Base-by-base conservation (phyloP, 2,888 invertebrate genomes). In the Agriopis leucophaearia region DNA sequence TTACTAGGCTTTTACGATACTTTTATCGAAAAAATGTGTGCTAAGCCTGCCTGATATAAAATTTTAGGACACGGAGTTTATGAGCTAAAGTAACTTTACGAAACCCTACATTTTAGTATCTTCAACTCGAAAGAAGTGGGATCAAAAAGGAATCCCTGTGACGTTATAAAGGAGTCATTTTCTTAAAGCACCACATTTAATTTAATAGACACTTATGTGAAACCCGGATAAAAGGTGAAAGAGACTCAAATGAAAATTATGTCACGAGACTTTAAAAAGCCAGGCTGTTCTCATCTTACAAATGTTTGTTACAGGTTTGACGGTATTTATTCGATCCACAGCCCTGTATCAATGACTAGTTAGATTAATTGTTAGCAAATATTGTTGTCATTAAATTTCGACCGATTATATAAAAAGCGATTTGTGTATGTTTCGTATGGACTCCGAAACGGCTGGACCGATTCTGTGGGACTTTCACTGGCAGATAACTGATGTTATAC, bases 181-280 rank as follows among this genome's bases (percentile, higher is more conserved):
- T 79, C 77, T 81, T 74, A 78, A 81, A 83, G 83, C 80, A 80
- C 76, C 81, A 78, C 84, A 81, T 86, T 87, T 85, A 86, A 85
- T 83, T 83, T 86, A 83, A 86, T 83, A 81, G 83, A 78, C 79
- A 78, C 78, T 81, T 78, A 82, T 79, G 78, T 74, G 78, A 78
- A 81, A 80, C 79, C 78, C 76, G 72, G 69, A 72, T 75, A 67
- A 64, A 70, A 78, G 77, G 77, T 75, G 71, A 54, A 69, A 64
- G 71, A 73, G 73, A 66, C 47, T 58, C 65, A 64, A 74, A 73
- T 72, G 70, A 74, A 74, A 76, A 72, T 72, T 62, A 48, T 62
- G 60, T 69, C 64, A 56, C 38, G 55, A 68, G 56, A 45, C 56
- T 64, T 60, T 68, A 38, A 45, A 57, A 58, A 60, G 50, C 54